Conservation (phyloP, 2,797 vertebrate species). For the Coccyzus lansbergi region DNA sequence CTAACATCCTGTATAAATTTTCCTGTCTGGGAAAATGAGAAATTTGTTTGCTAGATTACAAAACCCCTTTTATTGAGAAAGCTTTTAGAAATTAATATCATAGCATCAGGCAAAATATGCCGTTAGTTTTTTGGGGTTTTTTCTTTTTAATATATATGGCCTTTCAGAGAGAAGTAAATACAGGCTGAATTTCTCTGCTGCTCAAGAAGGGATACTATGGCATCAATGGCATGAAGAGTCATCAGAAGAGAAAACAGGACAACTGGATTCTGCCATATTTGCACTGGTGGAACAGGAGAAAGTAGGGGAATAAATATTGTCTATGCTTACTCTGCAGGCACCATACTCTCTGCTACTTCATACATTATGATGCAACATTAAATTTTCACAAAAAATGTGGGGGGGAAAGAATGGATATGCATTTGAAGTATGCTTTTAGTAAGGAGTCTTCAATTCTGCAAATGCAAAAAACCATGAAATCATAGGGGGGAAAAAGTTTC, state of each 20-base stretch:
- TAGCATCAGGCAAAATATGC: background rate
- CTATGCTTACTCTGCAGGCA: background rate
- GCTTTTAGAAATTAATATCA: background rate
- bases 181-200: background rate
- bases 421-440: background rate
- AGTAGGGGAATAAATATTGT: background rate
- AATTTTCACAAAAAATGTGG: background rate
- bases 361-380: background rate
- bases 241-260: background rate
- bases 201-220: background rate
- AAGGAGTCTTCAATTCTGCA: background rate
- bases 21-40: background rate
- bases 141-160: background rate
- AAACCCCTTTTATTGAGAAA: background rate
- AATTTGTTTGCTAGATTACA: background rate
- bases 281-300: background rate
- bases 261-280: background rate
- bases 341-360: rapidly evolving
- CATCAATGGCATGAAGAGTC: rapidly evolving
- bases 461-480: background rate
- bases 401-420: background rate
- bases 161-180: background rate
- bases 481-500: no score
- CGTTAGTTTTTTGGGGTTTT: background rate
- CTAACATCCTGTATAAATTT: background rate